Conservation (phyloP, 2,113 vertebrate species). For the Corythornis cristatus region DNA sequence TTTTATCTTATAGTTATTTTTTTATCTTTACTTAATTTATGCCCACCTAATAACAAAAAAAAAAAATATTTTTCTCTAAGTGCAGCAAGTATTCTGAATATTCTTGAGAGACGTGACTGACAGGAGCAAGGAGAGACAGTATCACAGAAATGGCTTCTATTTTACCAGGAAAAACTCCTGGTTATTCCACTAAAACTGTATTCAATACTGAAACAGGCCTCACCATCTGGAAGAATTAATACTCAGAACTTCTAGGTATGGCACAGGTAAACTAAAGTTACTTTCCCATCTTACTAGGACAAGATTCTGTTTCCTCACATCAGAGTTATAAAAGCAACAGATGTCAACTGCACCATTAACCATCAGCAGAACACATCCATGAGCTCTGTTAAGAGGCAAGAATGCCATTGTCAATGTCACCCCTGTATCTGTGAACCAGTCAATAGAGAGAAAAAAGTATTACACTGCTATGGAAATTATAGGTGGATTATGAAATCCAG, state of each 20-base stretch:
- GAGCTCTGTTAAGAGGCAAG: neutral
- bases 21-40: neutral
- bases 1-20: neutral
- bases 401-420: neutral
- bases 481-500: neutral
- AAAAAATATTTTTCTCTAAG: too few relatives aligned
- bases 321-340: neutral
- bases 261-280: too few relatives aligned
- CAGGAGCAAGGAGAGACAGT: too few relatives aligned
- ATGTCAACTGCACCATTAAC: constrained; percentile 13
- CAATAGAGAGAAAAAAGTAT: neutral
- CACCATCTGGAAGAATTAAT: too few relatives aligned
- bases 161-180: too few relatives aligned
- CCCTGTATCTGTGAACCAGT: neutral
- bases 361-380: neutral
- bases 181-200: too few relatives aligned
- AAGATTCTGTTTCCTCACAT: neutral
- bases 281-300: neutral
- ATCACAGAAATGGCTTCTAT: too few relatives aligned
- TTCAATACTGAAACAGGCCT: too few relatives aligned
- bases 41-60: too few relatives aligned
- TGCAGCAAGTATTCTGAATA: too few relatives aligned
- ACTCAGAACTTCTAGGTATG: too few relatives aligned
- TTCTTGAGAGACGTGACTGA: too few relatives aligned
- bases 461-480: neutral